Evolutionary conservation across 1,140 invertebrate species (phyloP), one percentile per base, ranked within the genome.

Genomic region (Triops cancriformis): DNA sequence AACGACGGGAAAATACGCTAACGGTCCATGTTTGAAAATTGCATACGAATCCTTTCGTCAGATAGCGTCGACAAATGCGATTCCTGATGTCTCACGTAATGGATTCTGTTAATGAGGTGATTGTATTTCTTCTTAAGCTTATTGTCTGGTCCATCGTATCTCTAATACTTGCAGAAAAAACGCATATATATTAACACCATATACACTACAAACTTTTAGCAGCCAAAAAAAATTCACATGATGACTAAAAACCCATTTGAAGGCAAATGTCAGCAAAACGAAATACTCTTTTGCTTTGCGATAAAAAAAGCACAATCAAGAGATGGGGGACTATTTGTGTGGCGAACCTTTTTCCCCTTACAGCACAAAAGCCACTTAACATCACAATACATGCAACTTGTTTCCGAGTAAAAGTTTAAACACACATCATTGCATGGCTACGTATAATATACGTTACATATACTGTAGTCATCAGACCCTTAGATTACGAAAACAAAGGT

Each of bases 331-430:
- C 14, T 18, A 45, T 12, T 23, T 64, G 51, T 64, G 51, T 64
- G 51, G 51, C 51, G 18, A 64, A 64, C 23, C 23, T 37, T 37
- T 37, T 37, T 37, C 31, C 31, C 31, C 5, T 64, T 64, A 64
- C 23, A 64, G 51, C 51, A 64, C 51, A 64, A 64, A 64, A 64
- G 51, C 51, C 51, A 64, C 51, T 64, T 23, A 37, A 64, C 51
- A 64, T 64, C 51, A 64, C 51, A 23, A 64, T 64, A 64, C 51
- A 23, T 64, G 51, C 51, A 64, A 64, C 18, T 64, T 64, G 14
- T n/a, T 64, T n/a, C 14, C 14, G 51, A 64, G 51, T 64, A 64
- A 64, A 64, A 64, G 31, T 37, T 37, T 37, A 37, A 37, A 37
- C 31, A 37, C 31, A 4, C 31, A 37, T 37, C 51, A 64, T 23